Base-by-base conservation (phyloP, 2,113 vertebrate genomes). In the Melanocharis versteri region DNA sequence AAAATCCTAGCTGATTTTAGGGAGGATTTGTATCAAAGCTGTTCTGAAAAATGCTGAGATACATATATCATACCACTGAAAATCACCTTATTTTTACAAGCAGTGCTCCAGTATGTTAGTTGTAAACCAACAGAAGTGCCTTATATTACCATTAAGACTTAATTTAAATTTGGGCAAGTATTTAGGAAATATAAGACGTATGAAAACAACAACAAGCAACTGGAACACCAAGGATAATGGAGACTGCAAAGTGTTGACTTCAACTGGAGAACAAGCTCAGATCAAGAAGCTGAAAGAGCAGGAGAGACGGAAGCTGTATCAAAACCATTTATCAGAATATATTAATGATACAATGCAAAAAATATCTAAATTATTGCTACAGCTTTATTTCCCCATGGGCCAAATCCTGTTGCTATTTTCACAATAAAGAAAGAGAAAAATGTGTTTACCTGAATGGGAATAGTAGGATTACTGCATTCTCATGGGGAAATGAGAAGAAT, bases 401-500 rank as follows among this genome's bases (percentile, higher is more conserved):
- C 24, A 70, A 91, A 78, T 83, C 17, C 23, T 56, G 3, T 40
- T 62, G 54, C 33, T 77, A 33, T 77, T 86, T 92, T 91, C 40
- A 68, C 40, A 78, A 62, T 35, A 47, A 83, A 54, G 30, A 65
- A 71, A 85, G 9, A 35, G 68, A 68, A 85, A 66, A 58, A 54
- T 8, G 3, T 15, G 3, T 80, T 86, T 80, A 47, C 30, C 35
- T 90, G 70, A 96, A 83, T 95, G 95, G 84, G 94, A 97, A 93
- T 45, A 75, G 61, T 33, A 68, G 28, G n/a, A 65, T 91, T 89
- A 42, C 30, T 68, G 44, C 39, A 87, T 93, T 94, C 94, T 95
- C 95, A 96, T 93, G 83, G 40, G 89, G 89, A 83, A 94, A 81
- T 56, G 5, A 75, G 89, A 80, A 88, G 28, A 92, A 83, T 58